Base-by-base conservation (phyloP, 2,888 invertebrate species). In the Teleogryllus oceanicus region DNA sequence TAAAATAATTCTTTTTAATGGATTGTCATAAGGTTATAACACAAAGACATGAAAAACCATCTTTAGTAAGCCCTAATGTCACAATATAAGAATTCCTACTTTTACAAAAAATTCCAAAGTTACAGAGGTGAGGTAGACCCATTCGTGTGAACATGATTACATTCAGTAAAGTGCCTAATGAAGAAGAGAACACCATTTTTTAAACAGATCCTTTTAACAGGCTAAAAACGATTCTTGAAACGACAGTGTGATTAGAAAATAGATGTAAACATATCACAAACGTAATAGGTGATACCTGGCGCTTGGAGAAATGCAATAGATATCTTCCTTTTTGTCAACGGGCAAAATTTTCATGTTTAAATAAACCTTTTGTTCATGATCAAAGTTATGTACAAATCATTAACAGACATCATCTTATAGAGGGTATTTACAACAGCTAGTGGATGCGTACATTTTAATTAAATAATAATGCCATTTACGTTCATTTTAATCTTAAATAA, bases 21-120 rank as follows among this genome's bases (percentile, higher is more conserved):
- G 77, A 37, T 37, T 49, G 49, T 77, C 49, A 77, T 77, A 77
- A 77, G 37, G 37, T 76, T 77, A 77, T 77, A 77, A 77, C 77
- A 77, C 77, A 77, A 77, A 77, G 77, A 77, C 49, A 77, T 77
- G 77, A 78, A 74, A 75, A 77, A 24, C 78, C 74, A 74, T 74
- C 49, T 12, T 78, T 20, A 78, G 37, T 78, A 78, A 62, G 24
- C 78, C 78, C 78, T 78, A 78, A 50, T 24, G 49, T 20, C 49
- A 77, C 77, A 77, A 77, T 77, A 62, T 62, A 62, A 62, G 62
- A 62, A 18, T 62, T 62, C 62, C 62, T 62, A 62, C 62, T 18
- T 62, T 62, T 62, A 62, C 62, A 62, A 21, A 75, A 74, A 75
- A 21, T 24, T 24, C 20, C 75, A 75, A 49, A 49, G 77, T 77